These are phyloP conservation scores for Phylloscopus trochiloides DNA, from an alignment of 2,113 vertebrate genomes.

Conservation along the genomic window DNA sequence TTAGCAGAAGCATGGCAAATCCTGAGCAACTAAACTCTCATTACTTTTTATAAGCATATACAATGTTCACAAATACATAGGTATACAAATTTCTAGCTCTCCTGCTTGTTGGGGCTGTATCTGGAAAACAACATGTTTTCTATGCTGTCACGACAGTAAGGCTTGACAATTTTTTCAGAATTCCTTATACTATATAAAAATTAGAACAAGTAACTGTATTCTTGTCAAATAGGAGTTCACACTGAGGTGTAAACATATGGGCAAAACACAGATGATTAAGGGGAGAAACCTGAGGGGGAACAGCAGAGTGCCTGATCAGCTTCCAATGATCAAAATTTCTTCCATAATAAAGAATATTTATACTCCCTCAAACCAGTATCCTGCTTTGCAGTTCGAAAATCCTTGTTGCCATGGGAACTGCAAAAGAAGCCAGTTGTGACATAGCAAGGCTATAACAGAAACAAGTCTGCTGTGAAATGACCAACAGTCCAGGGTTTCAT, in stretches of 20 bases:
- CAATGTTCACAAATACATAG: neutral
- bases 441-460: conserved; percentile 60
- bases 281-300: neutral
- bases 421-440: conserved; percentile 58
- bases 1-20: neutral
- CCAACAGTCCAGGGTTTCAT: neutral
- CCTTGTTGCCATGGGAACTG: conserved; percentile 73
- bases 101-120: neutral
- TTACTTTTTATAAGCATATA: neutral
- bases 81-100: neutral
- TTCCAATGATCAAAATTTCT: conserved; percentile 51
- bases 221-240: neutral
- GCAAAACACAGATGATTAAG: conserved; percentile 1
- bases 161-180: neutral
- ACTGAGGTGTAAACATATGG: neutral
- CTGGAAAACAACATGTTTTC: neutral
- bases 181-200: neutral
- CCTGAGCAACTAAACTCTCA: neutral
- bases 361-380: conserved; percentile 44
- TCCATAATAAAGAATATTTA: conserved; percentile 13
- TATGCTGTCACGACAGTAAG: neutral
- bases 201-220: neutral
- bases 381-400: conserved; percentile 68
- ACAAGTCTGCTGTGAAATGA: conserved; percentile 67
- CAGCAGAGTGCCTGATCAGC: neutral